Evolutionary conservation across 2,888 invertebrate species (phyloP).

Genomic region (Scelioninae gen. 1): DNA sequence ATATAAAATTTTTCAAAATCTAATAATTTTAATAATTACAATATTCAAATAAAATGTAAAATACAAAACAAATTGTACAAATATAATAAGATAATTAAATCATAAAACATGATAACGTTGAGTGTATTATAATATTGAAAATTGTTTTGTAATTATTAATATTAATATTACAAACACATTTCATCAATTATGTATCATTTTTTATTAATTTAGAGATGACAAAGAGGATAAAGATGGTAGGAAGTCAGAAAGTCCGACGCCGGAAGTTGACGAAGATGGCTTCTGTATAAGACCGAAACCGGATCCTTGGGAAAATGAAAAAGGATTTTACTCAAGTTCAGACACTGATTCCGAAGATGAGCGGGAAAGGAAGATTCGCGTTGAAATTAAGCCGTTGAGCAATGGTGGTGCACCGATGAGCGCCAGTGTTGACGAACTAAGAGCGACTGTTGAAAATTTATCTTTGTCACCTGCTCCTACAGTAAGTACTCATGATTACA

Average conservation of each 20-base stretch:
- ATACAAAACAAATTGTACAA: no score
- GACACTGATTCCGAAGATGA: conserved; percentile 95
- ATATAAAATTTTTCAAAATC: no score
- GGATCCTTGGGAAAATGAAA: conserved; percentile 90
- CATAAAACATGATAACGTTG: no score
- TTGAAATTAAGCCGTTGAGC: conserved; percentile 97
- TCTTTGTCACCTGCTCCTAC: conserved; percentile 92
- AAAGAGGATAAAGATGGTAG: conserved; percentile 85
- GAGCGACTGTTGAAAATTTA: conserved; percentile 96
- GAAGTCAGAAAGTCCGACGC: conserved; percentile 86
- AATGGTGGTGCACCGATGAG: conserved; percentile 95
- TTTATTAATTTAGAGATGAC: conserved; percentile 86
- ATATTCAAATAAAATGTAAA: no score
- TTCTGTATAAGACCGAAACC: conserved; percentile 94
- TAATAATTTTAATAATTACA: no score
- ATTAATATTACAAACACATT: no score
- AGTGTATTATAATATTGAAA: no score
- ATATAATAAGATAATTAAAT: no score
- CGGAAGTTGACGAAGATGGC: conserved; percentile 97
- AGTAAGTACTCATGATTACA: conserved; percentile 82
- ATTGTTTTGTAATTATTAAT: no score
- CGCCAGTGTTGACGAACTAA: conserved; percentile 97
- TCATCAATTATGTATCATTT: no score
- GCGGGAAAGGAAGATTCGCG: conserved; percentile 94
- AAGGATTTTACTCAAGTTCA: conserved; percentile 95